Base-by-base conservation (phyloP, 2,888 invertebrate genomes). In the Drosophila nr. medialis region DNA sequence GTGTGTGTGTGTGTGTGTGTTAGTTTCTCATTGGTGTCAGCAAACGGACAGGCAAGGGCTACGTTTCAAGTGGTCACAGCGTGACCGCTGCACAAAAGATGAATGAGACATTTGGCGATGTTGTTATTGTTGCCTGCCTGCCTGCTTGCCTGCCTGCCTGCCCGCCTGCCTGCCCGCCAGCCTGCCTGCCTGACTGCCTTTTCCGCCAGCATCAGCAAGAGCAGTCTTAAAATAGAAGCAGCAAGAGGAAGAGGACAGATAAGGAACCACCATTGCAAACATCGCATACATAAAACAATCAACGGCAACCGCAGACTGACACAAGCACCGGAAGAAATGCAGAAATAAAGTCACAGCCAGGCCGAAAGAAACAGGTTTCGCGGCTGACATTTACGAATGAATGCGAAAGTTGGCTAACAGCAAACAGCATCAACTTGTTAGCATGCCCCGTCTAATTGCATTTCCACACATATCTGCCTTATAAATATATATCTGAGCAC, bases 261-360 rank as follows among this genome's bases (percentile, higher is more conserved):
- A 45, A 24, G 45, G 24, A 45, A 51, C 32, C 50, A 60, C 30
- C 56, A 58, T 68, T 70, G 70, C 82, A 72, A 84, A 81, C 74
- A 77, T 80, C 90, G 84, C 82, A 89, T 38, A 38, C 90, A 91
- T 89, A 87, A 91, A 91, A 91, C 91, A 91, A 91, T 91, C 86
- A 90, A 72, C 77, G 89, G 80, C 86, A 86, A 89, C 88, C 90
- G 77, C 88, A 86, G 81, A 84, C 82, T 85, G 89, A 83, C 86
- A 75, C 83, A 88, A 72, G 67, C 65, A 72, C 76, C 71, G 86
- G 86, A 83, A 82, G 80, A 75, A 80, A 80, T 71, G 69, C 86
- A 66, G 60, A 82, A 85, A 86, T 80, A 74, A 76, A 83, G 83
- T 86, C 83, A 72, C 72, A 79, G 72, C 50, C 55, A 45, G 58